Percentiles rank a stretch among this genome's conserved stretches.
Evolutionary conservation across 2,888 invertebrate genomes (phyloP).

Genomic region (Lydus trimaculatus): DNA sequence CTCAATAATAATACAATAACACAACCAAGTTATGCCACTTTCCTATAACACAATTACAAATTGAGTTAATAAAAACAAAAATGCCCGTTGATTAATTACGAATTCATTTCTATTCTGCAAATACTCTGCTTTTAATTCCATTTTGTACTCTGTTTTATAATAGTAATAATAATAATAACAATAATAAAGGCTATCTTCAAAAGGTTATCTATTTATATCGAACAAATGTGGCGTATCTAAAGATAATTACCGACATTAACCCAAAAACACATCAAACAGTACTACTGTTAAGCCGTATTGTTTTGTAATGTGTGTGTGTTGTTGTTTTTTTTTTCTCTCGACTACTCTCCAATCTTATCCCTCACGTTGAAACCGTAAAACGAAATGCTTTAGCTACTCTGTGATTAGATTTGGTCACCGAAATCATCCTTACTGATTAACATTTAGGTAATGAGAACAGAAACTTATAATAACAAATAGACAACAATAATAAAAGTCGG

Average conservation of each 20-base stretch:
- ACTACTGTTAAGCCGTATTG: neutral
- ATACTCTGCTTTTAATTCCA: neutral
- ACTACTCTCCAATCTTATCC: neutral
- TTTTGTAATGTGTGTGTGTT: no score
- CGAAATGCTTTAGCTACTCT: slow-evolving; percentile 24
- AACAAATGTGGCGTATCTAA: slow-evolving; percentile 15
- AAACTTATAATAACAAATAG: slow-evolving; percentile 15
- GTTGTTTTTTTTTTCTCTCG: neutral
- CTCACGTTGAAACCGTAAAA: slow-evolving; percentile 11
- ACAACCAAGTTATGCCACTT: no score
- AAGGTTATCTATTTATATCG: slow-evolving; percentile 25
- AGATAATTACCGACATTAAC: slow-evolving; percentile 1
- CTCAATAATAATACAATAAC: no score
- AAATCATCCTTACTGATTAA: slow-evolving; percentile 23
- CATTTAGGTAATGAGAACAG: slow-evolving; percentile 4
- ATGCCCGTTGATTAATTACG: no score
- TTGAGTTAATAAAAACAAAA: no score
- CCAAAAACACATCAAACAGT: neutral
- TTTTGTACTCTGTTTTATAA: neutral
- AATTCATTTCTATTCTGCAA: neutral
- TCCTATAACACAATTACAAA: no score
- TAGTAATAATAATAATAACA: neutral
- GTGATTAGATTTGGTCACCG: slow-evolving; percentile 26
- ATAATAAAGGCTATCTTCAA: slow-evolving; percentile 25
- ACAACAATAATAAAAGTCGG: neutral